Evolutionary conservation across 2,113 vertebrate genomes (phyloP).

Genomic region (Chloebia gouldiae): DNA sequence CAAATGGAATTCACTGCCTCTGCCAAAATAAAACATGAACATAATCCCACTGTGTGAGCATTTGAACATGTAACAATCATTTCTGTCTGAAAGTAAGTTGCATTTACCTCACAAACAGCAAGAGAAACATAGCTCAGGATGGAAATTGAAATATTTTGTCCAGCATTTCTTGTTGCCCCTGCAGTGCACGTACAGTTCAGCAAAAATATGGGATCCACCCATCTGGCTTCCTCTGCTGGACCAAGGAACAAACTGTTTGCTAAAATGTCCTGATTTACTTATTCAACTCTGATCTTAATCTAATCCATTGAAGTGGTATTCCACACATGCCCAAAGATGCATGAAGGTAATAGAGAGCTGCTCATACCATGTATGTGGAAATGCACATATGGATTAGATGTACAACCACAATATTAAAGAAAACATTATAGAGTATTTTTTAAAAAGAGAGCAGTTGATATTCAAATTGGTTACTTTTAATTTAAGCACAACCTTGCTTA

Average conservation of each 20-base stretch:
- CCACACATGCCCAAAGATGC: neutral
- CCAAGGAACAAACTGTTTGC: neutral
- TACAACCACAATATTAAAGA: neutral
- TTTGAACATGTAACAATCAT: neutral
- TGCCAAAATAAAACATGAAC: neutral
- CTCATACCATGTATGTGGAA: neutral
- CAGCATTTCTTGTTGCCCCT: neutral
- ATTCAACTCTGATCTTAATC: neutral
- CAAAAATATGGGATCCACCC: neutral
- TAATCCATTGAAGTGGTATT: neutral
- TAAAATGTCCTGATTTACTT: neutral
- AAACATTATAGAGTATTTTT: neutral
- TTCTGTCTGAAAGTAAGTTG: neutral
- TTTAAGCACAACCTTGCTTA: neutral
- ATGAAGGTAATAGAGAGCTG: neutral
- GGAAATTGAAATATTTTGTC: neutral
- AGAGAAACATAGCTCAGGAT: neutral
- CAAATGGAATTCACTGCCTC: neutral
- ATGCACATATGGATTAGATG: neutral
- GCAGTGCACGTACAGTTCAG: neutral
- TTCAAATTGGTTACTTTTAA: neutral
- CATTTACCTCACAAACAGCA: neutral
- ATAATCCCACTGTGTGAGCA: fast-evolving
- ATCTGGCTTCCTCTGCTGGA: neutral
- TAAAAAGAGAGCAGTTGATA: neutral